Base-by-base conservation (phyloP, 2,888 invertebrate genomes). In the Pocota personata region DNA sequence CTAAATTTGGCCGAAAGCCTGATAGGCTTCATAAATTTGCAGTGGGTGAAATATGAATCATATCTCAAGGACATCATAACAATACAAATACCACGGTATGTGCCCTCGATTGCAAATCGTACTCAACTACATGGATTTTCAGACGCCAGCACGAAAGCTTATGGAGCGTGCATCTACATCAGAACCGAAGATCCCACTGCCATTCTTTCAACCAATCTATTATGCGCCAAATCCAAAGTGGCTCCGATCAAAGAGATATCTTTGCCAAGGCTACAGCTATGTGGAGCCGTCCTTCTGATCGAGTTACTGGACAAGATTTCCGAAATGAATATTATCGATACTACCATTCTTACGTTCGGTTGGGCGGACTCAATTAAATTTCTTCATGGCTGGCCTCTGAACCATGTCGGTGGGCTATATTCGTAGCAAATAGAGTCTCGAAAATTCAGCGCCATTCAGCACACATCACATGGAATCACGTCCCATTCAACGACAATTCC, bases 71-170 rank as follows among this genome's bases (percentile, higher is more conserved):
- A 58, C 35, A 48, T 58, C 4, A 58, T 12, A 7, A 27, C 43
- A 21, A 57, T 46, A 12, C 27, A 57, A 58, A 71, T 71, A 7
- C 46, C 24, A 7, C 67, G 27, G 67, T 69, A 55, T 55, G 67
- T 69, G 55, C 27, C 55, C 12, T 14, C 35, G 10, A 16, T 0
- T 27, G 10, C 1, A 16, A 32, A 10, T 32, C 27, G 16, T 6
- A 35, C 32, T 30, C 57, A 71, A 57, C 12, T 71, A 1, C 71
- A 71, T 32, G 71, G 55, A 7, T 69, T 69, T 57, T 55, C 69
- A 69, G 69, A 69, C 19, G 69, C 55, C 30, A 71, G 69, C 27
- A 69, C 69, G 3, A 46, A 71, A 32, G 57, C 71, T 12, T 43
- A 46, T 21, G 57, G 57, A 32, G 43, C 71, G 30, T 71, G 71